Conservation (phyloP, 2,888 invertebrate genomes). For the Agonopterix heracliana region DNA sequence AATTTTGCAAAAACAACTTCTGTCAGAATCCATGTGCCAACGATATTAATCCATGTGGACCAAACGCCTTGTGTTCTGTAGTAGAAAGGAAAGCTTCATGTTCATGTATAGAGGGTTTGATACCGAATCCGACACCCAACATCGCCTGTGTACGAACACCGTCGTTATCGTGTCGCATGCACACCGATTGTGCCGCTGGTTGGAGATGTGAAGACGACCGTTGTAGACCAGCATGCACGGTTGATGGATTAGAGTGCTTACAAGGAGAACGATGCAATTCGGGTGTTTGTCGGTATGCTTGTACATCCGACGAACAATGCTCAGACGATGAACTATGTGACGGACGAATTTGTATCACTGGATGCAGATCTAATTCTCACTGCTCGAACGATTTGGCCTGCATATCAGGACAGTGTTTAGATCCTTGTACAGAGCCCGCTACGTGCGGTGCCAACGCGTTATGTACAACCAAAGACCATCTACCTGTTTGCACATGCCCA, state of each 20-base stretch:
- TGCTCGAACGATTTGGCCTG: conserved; percentile 86
- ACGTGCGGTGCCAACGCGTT: conserved; percentile 90
- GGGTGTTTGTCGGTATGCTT: conserved; percentile 89
- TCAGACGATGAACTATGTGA: conserved; percentile 91
- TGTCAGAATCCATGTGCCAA: conserved; percentile 85
- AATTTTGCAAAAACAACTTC: conserved; percentile 87
- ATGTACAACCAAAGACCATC: conserved; percentile 82
- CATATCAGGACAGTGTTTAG: conserved; percentile 84
- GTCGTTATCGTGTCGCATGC: conserved; percentile 83
- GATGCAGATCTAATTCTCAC: conserved; percentile 87
- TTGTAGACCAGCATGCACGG: conserved; percentile 87
- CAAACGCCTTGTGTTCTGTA: conserved; percentile 88
- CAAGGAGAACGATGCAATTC: conserved; percentile 86
- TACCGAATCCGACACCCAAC: conserved; percentile 91
- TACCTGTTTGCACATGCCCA: conserved; percentile 85
- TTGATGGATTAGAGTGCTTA: conserved; percentile 82
- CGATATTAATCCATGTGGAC: conserved; percentile 85
- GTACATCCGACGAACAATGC: conserved; percentile 90
- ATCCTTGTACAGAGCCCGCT: conserved; percentile 85
- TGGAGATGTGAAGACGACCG: conserved; percentile 83
- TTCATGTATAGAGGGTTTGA: conserved; percentile 85
- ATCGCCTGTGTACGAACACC: conserved; percentile 91
- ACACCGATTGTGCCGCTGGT: conserved; percentile 83
- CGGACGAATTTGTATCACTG: conserved; percentile 84
- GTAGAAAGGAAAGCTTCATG: conserved; percentile 89